Evolutionary conservation across 2,797 vertebrate genomes (phyloP).

Genomic region (Helostoma temminkii): DNA sequence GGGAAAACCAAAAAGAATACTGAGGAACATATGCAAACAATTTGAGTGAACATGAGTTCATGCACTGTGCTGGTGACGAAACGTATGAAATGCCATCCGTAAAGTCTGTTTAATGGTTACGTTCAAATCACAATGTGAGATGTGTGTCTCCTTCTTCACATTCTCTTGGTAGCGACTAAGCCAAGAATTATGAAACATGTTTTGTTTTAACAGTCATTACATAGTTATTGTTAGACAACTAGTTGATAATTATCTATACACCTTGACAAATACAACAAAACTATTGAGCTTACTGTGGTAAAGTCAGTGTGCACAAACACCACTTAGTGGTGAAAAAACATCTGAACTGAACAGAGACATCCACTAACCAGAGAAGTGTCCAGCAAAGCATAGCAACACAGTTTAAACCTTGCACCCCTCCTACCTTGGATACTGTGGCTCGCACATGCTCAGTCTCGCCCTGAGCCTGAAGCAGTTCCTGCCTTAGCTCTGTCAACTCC

Average conservation of each 20-base stretch:
- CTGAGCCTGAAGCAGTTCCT: slow-evolving; percentile 89
- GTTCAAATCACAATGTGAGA: slow-evolving; percentile 25
- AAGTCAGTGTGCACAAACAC: slow-evolving; percentile 17
- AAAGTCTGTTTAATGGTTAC: slow-evolving; percentile 9
- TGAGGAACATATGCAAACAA: slow-evolving; percentile 46
- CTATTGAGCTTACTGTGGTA: slow-evolving; percentile 19
- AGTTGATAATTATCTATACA: no score
- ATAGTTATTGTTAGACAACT: neutral
- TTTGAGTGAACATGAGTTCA: slow-evolving; percentile 56
- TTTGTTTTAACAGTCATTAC: neutral
- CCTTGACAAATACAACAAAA: slow-evolving; percentile 6
- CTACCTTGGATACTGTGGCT: slow-evolving; percentile 88
- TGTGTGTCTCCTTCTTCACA: neutral
- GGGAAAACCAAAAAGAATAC: slow-evolving; percentile 59
- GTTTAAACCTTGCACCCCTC: slow-evolving; percentile 5
- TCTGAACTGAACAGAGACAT: slow-evolving; percentile 3
- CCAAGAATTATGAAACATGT: neutral
- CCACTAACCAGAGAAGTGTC: neutral
- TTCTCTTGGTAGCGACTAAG: slow-evolving; percentile 4
- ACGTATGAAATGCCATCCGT: slow-evolving; percentile 7
- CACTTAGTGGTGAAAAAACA: slow-evolving; percentile 13
- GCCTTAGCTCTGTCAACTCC: slow-evolving; percentile 87
- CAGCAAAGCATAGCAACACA: neutral
- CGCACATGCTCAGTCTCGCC: slow-evolving; percentile 86
- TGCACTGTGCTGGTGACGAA: slow-evolving; percentile 29